A percentile compares a stretch with the other conserved stretches of the same genome.
Evolutionary conservation across 2,797 vertebrate genomes (phyloP).

Genomic region (Lepus townsendii): DNA sequence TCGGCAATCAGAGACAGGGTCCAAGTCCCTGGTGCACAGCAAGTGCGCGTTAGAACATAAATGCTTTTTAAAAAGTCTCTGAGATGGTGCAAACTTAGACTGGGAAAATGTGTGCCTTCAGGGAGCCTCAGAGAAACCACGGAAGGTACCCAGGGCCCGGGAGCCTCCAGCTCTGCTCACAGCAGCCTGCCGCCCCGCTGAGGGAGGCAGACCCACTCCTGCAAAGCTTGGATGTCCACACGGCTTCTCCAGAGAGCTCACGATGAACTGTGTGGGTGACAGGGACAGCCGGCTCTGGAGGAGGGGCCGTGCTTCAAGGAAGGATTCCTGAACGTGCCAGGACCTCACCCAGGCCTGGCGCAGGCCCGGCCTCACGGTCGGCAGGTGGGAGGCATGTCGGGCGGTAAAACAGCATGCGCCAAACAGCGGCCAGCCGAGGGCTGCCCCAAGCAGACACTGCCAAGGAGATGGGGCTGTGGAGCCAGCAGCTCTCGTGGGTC

Average conservation of each 20-base stretch:
- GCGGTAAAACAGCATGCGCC: not conserved
- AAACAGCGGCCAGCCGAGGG: not conserved
- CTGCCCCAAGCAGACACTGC: not conserved
- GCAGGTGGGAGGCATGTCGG: too few relatives aligned
- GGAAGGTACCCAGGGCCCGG: not conserved
- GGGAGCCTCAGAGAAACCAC: not conserved
- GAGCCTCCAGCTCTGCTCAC: not conserved
- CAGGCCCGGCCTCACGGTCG: too few relatives aligned
- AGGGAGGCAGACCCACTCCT: not conserved
- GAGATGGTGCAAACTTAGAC: not conserved
- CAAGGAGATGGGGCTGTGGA: too few relatives aligned
- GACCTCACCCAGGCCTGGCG: too few relatives aligned
- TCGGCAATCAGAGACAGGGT: not conserved
- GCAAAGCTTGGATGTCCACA: not conserved
- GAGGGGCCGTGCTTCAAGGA: too few relatives aligned
- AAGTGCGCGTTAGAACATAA: not conserved
- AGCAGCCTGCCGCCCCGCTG: not conserved
- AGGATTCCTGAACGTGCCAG: too few relatives aligned
- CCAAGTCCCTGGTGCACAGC: not conserved
- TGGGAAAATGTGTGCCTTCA: not conserved
- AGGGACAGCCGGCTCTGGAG: too few relatives aligned
- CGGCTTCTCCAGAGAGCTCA: not conserved
- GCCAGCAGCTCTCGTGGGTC: not conserved
- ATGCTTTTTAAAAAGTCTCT: not conserved
- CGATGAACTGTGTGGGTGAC: too few relatives aligned